Percentiles rank a stretch among this genome's conserved stretches.
Evolutionary conservation across 2,113 vertebrate species (phyloP).

Genomic region (Acrocephalus kingi): DNA sequence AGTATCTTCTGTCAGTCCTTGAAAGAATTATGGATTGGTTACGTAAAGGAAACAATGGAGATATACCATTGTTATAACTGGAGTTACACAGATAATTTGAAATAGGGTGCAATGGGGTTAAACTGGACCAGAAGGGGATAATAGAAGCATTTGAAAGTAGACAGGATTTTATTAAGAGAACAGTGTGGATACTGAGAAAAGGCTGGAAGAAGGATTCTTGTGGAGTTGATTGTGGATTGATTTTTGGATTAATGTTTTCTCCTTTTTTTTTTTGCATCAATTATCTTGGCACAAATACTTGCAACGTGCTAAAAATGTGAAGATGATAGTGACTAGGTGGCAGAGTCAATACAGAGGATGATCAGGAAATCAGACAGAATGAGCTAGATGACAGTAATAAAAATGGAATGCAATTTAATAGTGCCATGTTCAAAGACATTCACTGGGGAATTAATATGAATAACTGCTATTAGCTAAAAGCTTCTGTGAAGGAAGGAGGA

Average conservation of each 20-base stretch:
- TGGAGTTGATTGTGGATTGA: background rate
- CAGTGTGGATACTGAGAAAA: background rate
- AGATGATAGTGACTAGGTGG: constrained; percentile 8
- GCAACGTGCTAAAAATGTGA: background rate
- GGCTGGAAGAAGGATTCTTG: background rate
- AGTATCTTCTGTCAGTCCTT: background rate
- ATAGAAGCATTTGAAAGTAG: background rate
- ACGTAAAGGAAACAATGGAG: background rate
- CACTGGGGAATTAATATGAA: background rate
- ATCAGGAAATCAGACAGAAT: background rate
- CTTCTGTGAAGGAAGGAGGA: background rate
- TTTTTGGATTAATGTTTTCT: background rate
- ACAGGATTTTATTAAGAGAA: background rate
- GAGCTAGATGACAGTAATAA: background rate
- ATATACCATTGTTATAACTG: background rate
- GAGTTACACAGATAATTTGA: background rate
- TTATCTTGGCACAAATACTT: background rate
- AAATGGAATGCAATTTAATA: constrained; percentile 15
- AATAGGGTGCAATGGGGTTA: background rate
- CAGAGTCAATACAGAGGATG: background rate
- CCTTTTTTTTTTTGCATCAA: background rate
- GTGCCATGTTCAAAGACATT: background rate
- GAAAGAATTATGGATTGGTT: background rate
- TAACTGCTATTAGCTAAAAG: constrained; percentile 12
- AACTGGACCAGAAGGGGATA: background rate